phyloP scores from a whole-genome alignment of 2,113 vertebrate genomes.

The Bos taurus region DNA sequence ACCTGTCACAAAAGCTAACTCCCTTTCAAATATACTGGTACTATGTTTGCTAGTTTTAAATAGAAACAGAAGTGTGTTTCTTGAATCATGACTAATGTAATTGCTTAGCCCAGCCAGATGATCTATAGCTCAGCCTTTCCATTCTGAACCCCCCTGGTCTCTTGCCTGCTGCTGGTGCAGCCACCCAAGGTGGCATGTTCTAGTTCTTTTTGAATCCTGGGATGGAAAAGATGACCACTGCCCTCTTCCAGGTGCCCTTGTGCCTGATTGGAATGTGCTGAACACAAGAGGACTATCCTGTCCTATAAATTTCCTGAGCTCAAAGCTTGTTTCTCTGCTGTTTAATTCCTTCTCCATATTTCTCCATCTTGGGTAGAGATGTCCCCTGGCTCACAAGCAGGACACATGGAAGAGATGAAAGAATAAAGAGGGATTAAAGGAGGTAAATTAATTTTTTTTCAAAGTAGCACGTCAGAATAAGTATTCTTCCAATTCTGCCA shows the following conservation, averaged over 20 bases:
- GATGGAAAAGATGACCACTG: background rate
- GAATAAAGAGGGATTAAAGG: background rate
- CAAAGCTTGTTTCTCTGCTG: background rate
- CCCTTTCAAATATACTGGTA: background rate
- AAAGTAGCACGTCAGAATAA: background rate
- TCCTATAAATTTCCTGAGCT: background rate
- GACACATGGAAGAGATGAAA: background rate
- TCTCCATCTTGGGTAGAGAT: background rate
- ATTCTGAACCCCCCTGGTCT: background rate
- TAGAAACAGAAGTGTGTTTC: background rate
- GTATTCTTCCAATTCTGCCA: background rate
- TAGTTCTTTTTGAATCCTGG: background rate
- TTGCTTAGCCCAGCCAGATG: background rate
- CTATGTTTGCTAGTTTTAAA: background rate
- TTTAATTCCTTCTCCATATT: background rate
- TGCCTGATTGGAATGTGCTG: background rate
- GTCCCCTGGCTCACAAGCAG: background rate
- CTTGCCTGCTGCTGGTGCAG: background rate
- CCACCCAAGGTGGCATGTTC: accelerated
- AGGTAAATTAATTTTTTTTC: background rate
- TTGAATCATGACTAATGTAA: background rate
- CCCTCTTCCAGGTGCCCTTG: background rate
- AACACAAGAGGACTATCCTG: background rate
- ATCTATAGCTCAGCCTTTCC: background rate
- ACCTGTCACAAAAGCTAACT: background rate